Evolutionary conservation across 2,113 vertebrate species (phyloP).

Genomic region (Thoracochromis brauschi): DNA sequence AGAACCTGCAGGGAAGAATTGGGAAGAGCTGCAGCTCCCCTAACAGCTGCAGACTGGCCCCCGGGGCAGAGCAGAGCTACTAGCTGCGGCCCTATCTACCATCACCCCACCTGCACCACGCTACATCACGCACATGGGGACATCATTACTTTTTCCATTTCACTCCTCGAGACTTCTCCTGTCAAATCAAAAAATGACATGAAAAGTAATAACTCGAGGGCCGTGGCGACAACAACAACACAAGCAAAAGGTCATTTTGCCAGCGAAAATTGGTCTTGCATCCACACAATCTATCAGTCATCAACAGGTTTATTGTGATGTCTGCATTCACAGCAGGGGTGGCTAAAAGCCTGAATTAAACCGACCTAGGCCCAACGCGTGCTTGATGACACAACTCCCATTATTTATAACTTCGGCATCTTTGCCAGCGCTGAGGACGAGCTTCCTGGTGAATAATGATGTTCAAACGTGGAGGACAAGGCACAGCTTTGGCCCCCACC

Average conservation of each 20-base stretch:
- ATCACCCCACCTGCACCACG: conserved; percentile 13
- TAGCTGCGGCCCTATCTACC: conserved; percentile 14
- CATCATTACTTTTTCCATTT: conserved; percentile 55
- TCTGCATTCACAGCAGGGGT: conserved; percentile 5
- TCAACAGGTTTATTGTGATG: conserved; percentile 17
- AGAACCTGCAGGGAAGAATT: conserved; percentile 27
- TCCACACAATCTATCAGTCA: conserved; percentile 42
- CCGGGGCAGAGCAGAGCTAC: conserved; percentile 6
- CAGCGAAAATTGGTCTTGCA: conserved; percentile 32
- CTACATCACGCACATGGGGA: not conserved
- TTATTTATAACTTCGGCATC: conserved; percentile 36
- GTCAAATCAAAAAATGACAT: conserved; percentile 43
- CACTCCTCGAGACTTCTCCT: conserved; percentile 31
- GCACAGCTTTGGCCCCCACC: not conserved
- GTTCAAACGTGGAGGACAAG: conserved; percentile 8
- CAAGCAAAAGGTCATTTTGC: conserved; percentile 46
- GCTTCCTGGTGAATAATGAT: conserved; percentile 37
- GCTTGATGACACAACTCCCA: conserved; percentile 25
- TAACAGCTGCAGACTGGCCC: conserved; percentile 50
- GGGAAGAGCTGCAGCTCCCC: conserved; percentile 19
- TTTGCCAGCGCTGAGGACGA: conserved; percentile 34
- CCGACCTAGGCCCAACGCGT: conserved; percentile 19
- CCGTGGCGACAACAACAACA: conserved; percentile 8
- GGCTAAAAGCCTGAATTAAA: conserved; percentile 20
- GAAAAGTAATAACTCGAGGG: conserved; percentile 46